phyloP scores from a whole-genome alignment of 1,140 invertebrate species.

The Thaumatotibia leucotreta region DNA sequence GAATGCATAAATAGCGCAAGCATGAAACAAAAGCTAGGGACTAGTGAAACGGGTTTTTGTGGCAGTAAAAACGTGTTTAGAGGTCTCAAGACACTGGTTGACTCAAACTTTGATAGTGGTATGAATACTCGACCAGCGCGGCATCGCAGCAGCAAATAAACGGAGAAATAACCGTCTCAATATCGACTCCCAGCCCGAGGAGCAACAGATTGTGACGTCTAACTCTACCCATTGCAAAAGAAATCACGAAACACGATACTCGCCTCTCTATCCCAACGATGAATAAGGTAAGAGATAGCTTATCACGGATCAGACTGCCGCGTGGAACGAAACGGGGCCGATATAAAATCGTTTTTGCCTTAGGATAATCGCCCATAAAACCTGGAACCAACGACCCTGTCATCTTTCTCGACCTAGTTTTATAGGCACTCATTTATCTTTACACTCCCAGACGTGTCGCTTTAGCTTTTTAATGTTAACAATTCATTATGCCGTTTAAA shows the following conservation, averaged over 20 bases:
- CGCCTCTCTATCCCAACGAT: background rate
- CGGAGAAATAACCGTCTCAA: conserved; percentile 13
- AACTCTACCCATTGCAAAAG: background rate
- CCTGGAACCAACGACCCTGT: conserved; percentile 13
- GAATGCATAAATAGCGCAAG: background rate
- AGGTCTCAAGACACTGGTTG: background rate
- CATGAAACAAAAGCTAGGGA: too few relatives aligned
- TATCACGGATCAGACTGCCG: background rate
- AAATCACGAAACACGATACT: background rate
- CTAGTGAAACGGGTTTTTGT: too few relatives aligned
- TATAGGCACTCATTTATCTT: conserved; percentile 26
- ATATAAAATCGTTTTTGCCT: conserved; percentile 25
- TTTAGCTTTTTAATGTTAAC: background rate
- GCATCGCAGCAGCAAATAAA: conserved; percentile 2
- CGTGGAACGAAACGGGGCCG: background rate
- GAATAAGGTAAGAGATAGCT: background rate
- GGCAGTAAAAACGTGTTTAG: too few relatives aligned
- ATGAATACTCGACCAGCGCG: background rate
- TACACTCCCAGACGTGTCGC: conserved; percentile 22
- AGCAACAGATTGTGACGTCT: conserved; percentile 13
- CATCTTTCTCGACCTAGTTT: conserved; percentile 22
- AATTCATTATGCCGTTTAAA: background rate
- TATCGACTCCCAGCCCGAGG: background rate
- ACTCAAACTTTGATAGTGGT: background rate
- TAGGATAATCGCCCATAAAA: conserved; percentile 29